phyloP scores from a whole-genome alignment of 1,140 invertebrate genomes.

The Brachionus manjavacas region DNA sequence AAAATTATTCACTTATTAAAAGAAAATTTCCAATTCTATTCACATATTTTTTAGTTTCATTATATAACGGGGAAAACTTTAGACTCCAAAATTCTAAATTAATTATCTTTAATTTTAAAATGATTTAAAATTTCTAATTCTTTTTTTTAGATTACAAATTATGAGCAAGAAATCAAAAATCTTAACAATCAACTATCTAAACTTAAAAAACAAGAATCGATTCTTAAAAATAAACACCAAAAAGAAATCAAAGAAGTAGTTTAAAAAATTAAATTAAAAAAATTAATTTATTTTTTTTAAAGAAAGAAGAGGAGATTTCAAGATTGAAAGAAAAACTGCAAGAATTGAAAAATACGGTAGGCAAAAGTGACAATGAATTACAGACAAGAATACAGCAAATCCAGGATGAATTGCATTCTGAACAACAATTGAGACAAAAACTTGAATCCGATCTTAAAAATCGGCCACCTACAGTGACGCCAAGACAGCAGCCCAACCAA shows the following conservation, averaged over 20 bases:
- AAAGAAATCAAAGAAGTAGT: constrained; percentile 13
- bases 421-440: background rate
- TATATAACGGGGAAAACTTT: no score
- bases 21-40: no score
- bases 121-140: no score
- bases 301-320: constrained; percentile 10
- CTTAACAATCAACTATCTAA: background rate
- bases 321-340: background rate
- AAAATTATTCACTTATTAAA: no score
- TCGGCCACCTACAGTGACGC: constrained; percentile 21
- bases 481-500: background rate
- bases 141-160: background rate
- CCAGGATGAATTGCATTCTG: background rate
- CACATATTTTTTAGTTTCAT: no score
- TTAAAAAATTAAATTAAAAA: background rate
- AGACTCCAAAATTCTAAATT: background rate
- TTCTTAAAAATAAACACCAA: background rate
- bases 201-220: background rate
- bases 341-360: background rate
- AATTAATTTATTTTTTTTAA: background rate
- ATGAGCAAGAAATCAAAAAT: constrained; percentile 11
- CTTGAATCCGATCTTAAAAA: constrained; percentile 25
- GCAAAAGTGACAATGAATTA: constrained; percentile 31
- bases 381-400: background rate
- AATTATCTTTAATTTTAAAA: background rate